Conservation (phyloP, 2,797 vertebrate species). For the Trematomus bernacchii region DNA sequence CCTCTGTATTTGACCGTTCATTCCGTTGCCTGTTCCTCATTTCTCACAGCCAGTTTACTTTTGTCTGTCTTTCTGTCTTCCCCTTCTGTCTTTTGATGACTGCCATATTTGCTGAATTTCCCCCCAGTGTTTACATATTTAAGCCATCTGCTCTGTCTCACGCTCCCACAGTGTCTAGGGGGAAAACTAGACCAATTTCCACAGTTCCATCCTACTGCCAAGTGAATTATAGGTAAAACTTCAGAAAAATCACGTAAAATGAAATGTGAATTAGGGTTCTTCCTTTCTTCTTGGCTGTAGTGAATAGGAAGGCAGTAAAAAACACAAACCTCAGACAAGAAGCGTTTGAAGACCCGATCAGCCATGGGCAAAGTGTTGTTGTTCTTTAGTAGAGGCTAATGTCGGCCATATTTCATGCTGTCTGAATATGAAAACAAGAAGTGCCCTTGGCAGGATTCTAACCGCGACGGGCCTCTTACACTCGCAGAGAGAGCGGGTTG, state of each 20-base stretch:
- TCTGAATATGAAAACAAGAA: conserved; percentile 61
- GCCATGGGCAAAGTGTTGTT: conserved; percentile 48
- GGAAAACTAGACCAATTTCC: conserved; percentile 7
- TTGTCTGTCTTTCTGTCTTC: background rate
- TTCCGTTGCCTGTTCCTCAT: background rate
- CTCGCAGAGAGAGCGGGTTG: conserved; percentile 26
- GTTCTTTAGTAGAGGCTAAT: conserved; percentile 52
- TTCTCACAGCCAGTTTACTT: background rate
- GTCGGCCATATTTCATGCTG: conserved; percentile 58
- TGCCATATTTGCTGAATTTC: background rate
- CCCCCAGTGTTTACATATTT: conserved; percentile 36
- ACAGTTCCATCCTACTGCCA: conserved; percentile 36
- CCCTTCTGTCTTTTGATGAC: conserved; percentile 15
- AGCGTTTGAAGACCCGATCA: conserved; percentile 46
- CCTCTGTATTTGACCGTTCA: background rate
- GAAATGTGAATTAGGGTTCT: conserved; percentile 24
- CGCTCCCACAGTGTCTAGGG: background rate
- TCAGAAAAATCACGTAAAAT: conserved; percentile 34
- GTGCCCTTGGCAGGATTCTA: conserved; percentile 33
- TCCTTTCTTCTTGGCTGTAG: conserved; percentile 13
- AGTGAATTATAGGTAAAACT: conserved; percentile 24
- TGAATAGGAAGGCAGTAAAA: conserved; percentile 18
- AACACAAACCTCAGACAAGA: conserved; percentile 15
- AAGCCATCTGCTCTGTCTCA: conserved; percentile 37
- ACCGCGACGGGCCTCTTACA: conserved; percentile 6